Percentiles rank a stretch among this genome's conserved stretches.
phyloP scores from a whole-genome alignment of 1,140 invertebrate genomes.

The Drosophila pseudoobscura region DNA sequence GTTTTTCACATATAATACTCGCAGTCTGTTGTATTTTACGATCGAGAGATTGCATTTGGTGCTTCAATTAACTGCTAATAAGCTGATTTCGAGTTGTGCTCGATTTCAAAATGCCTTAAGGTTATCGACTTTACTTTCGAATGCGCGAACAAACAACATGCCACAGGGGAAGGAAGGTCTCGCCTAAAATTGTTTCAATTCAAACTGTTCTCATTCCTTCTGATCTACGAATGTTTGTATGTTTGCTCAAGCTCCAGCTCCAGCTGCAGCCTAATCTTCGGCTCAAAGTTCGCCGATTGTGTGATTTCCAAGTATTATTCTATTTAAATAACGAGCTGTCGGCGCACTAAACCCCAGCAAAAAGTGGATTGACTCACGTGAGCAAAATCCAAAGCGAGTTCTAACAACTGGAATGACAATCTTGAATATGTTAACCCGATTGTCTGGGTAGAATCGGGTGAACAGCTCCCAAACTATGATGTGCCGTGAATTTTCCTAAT shows the following conservation, averaged over 20 bases:
- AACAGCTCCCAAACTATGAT: background rate
- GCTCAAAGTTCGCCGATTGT: conserved; percentile 39
- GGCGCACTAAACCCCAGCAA: conserved; percentile 28
- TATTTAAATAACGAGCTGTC: conserved; percentile 33
- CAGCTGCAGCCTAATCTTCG: conserved; percentile 15
- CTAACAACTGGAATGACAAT: conserved; percentile 34
- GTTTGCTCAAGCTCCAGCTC: conserved; percentile 4
- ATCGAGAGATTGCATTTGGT: conserved; percentile 43
- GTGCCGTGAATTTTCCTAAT: conserved; percentile 10
- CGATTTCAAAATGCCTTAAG: conserved; percentile 57
- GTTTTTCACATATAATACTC: conserved; percentile 4
- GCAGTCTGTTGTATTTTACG: conserved; percentile 3
- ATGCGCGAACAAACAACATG: conserved; percentile 27
- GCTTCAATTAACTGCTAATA: conserved; percentile 41
- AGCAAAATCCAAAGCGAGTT: conserved; percentile 44
- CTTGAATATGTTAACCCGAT: conserved; percentile 17
- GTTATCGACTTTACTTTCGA: conserved; percentile 60
- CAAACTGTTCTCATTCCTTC: conserved; percentile 1
- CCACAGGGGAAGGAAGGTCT: conserved; percentile 18
- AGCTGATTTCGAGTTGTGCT: conserved; percentile 15
- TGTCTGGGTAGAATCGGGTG: background rate
- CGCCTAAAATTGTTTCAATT: conserved; percentile 23
- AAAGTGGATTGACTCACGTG: conserved; percentile 40
- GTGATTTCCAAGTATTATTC: conserved; percentile 25
- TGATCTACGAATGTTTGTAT: background rate